phyloP scores from a whole-genome alignment of 2,797 vertebrate genomes.

The Acipenser ruthenus region DNA sequence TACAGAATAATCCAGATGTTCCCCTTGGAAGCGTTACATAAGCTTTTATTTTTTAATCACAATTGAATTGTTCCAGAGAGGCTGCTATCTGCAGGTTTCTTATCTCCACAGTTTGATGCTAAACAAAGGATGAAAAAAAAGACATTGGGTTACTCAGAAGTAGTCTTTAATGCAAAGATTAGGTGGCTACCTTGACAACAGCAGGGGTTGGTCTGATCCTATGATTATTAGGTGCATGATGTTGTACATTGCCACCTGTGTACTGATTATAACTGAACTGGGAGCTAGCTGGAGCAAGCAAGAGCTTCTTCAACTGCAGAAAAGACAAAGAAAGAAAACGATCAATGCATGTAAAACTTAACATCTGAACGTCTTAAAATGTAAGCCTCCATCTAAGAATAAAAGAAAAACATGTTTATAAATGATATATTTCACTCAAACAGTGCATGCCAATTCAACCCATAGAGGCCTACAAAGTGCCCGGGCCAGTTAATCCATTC shows the following conservation, averaged over 20 bases:
- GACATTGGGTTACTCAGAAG: constrained; percentile 21
- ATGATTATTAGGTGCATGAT: constrained; percentile 92
- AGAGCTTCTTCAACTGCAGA: constrained; percentile 95
- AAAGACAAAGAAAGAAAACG: constrained; percentile 40
- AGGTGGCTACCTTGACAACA: constrained; percentile 84
- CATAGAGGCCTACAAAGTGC: too few species aligned
- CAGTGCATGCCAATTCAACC: too few species aligned
- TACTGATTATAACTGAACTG: constrained; percentile 99
- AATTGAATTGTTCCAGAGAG: neutral
- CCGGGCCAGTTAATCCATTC: too few species aligned
- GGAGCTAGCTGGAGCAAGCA: constrained; percentile 95
- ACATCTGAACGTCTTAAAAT: too few species aligned
- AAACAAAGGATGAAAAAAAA: neutral
- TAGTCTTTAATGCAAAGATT: constrained; percentile 33
- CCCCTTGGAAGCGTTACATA: neutral
- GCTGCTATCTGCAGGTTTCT: neutral
- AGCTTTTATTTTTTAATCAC: neutral
- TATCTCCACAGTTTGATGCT: neutral
- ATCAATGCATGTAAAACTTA: constrained; percentile 22
- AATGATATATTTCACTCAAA: too few species aligned
- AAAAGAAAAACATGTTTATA: too few species aligned
- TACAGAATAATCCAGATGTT: neutral
- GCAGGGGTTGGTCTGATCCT: constrained; percentile 93
- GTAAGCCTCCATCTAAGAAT: too few species aligned
- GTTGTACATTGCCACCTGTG: constrained; percentile 90